A percentile compares a stretch with the other conserved stretches of the same genome.
These are phyloP conservation scores for Macquaria ambigua DNA, from an alignment of 2,113 vertebrate species.

Conservation along the genomic window DNA sequence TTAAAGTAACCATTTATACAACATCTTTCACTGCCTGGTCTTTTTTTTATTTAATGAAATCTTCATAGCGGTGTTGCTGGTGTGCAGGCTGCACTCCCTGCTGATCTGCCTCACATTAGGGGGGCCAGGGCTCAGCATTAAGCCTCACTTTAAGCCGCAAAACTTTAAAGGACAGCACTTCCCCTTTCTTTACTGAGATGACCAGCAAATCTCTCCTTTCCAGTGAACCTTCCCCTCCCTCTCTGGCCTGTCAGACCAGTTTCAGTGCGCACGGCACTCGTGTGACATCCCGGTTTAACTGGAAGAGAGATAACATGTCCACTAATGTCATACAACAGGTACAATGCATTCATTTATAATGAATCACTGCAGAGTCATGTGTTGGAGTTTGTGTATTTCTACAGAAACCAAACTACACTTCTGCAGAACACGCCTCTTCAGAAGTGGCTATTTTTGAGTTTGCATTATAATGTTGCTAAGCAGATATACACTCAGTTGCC, in stretches of 20 bases:
- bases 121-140: constrained; percentile 40
- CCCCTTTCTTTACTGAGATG: constrained; percentile 56
- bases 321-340: background rate
- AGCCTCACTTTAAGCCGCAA: constrained; percentile 49
- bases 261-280: background rate
- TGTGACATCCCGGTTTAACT: constrained; percentile 20
- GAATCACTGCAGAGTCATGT: constrained; percentile 14
- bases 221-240: constrained; percentile 17
- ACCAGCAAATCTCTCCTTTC: constrained; percentile 39
- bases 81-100: constrained; percentile 26
- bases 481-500: background rate
- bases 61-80: constrained; percentile 37
- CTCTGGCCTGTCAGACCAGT: constrained; percentile 42
- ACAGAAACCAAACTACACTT: background rate
- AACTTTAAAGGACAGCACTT: constrained; percentile 62
- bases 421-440: background rate
- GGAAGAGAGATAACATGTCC: background rate
- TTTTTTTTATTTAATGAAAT: constrained; percentile 48
- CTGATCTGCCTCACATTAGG: constrained; percentile 44
- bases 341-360: constrained; percentile 27
- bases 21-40: constrained; percentile 15
- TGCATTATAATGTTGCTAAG: background rate
- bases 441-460: background rate
- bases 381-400: constrained; percentile 16
- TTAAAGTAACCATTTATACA: constrained; percentile 20